Evolutionary conservation across 2,888 invertebrate genomes (phyloP).

Genomic region (Drosophila neoperkinsi): DNA sequence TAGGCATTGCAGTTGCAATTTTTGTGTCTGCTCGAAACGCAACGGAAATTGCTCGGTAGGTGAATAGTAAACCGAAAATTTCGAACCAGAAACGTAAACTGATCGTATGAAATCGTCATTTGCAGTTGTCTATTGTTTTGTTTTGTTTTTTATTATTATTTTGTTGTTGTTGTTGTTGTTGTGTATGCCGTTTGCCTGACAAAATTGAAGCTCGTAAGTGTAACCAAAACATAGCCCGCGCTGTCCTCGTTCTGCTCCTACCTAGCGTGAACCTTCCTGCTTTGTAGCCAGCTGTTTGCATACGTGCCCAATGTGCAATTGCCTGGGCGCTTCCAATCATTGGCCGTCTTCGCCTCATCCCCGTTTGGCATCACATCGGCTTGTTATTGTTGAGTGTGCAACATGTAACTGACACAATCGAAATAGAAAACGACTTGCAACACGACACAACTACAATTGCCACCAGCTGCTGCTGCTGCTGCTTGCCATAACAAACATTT

Average conservation of each 20-base stretch:
- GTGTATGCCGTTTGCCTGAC: conserved; percentile 51
- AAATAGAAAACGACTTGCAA: conserved; percentile 79
- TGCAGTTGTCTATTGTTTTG: conserved; percentile 26
- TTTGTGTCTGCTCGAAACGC: conserved; percentile 51
- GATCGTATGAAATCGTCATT: conserved; percentile 65
- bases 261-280: background rate
- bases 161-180: conserved; percentile 34
- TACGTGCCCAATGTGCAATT: conserved; percentile 80
- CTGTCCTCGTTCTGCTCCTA: background rate
- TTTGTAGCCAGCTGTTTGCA: conserved; percentile 62
- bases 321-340: conserved; percentile 71
- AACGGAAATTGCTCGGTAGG: conserved; percentile 72
- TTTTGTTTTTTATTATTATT: conserved; percentile 23
- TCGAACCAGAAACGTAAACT: conserved; percentile 42
- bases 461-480: conserved; percentile 20
- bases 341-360: conserved; percentile 38
- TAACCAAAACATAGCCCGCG: conserved; percentile 33
- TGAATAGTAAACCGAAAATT: conserved; percentile 48
- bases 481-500: conserved; percentile 42
- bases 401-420: conserved; percentile 81
- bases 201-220: conserved; percentile 72
- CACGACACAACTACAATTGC: conserved; percentile 57
- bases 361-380: conserved; percentile 9
- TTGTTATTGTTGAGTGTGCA: conserved; percentile 52
- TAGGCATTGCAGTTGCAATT: conserved; percentile 62